Evolutionary conservation across 2,797 vertebrate genomes (phyloP).

Genomic region (Artibeus jamaicensis): DNA sequence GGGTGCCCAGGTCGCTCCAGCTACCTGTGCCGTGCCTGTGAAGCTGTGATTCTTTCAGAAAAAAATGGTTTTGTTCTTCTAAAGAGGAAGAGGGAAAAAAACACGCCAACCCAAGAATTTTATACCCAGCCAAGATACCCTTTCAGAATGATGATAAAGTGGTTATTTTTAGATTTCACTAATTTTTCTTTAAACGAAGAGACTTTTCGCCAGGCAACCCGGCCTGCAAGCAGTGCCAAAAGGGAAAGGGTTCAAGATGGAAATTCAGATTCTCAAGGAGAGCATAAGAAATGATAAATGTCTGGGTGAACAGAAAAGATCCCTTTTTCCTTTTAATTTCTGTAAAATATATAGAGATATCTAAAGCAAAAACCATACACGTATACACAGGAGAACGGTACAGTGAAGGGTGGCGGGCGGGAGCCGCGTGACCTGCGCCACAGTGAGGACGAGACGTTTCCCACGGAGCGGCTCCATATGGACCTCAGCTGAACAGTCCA

Average conservation of each 20-base stretch:
- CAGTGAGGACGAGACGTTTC: background rate
- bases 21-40: background rate
- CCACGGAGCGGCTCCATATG: background rate
- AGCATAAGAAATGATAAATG: background rate
- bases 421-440: accelerated
- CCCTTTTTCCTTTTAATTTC: background rate
- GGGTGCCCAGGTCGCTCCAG: background rate
- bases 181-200: too few relatives aligned
- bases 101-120: background rate
- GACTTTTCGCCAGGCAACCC: background rate
- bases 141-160: background rate
- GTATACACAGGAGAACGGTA: accelerated
- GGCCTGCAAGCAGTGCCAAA: background rate
- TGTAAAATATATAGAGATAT: background rate
- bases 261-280: background rate
- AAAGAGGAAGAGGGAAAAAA: background rate
- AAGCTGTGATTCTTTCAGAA: background rate
- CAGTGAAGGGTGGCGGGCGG: accelerated
- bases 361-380: background rate
- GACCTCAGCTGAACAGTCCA: background rate
- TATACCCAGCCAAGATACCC: background rate
- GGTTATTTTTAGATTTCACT: background rate
- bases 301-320: background rate
- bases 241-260: background rate
- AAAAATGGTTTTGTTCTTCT: background rate